These are phyloP conservation scores for Drosophila busckii DNA, from an alignment of 1,140 invertebrate genomes.

Conservation along the genomic window DNA sequence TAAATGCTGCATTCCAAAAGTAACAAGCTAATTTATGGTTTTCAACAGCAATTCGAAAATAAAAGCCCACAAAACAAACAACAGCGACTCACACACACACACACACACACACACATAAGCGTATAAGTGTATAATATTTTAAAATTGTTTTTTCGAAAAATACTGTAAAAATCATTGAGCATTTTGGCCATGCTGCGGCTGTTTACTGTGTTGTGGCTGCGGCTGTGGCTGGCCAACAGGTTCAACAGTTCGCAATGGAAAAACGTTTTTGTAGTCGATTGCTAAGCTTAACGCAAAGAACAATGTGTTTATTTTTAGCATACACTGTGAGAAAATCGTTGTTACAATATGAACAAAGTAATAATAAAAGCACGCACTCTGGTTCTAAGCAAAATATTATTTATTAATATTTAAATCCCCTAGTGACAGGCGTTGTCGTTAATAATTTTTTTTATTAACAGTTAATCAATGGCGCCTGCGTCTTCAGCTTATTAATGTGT, in stretches of 20 bases:
- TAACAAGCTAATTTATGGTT: constrained; percentile 77
- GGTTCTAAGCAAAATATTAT: background rate
- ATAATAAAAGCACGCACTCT: background rate
- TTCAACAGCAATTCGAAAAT: constrained; percentile 69
- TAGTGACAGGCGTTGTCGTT: too few relatives aligned
- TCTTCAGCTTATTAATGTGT: too few relatives aligned
- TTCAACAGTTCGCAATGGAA: constrained; percentile 25
- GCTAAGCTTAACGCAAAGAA: constrained; percentile 63
- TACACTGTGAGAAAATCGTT: constrained; percentile 39
- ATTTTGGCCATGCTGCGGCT: constrained; percentile 27
- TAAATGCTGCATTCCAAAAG: constrained; percentile 65
- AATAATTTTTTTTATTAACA: too few relatives aligned
- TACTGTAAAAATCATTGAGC: constrained; percentile 68
- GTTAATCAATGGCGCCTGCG: too few relatives aligned
- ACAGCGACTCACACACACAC: constrained; percentile 14
- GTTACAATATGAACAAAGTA: background rate
- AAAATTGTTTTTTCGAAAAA: constrained; percentile 63
- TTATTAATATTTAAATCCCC: background rate
- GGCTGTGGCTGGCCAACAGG: constrained; percentile 35
- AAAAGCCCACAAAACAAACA: constrained; percentile 58
- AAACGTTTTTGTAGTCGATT: constrained; percentile 70
- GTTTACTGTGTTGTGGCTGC: constrained; percentile 61
- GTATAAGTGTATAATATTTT: background rate
- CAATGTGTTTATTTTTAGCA: constrained; percentile 57
- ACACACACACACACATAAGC: background rate